Conservation (phyloP, 2,113 vertebrate genomes). For the Eptatretus burgeri region DNA sequence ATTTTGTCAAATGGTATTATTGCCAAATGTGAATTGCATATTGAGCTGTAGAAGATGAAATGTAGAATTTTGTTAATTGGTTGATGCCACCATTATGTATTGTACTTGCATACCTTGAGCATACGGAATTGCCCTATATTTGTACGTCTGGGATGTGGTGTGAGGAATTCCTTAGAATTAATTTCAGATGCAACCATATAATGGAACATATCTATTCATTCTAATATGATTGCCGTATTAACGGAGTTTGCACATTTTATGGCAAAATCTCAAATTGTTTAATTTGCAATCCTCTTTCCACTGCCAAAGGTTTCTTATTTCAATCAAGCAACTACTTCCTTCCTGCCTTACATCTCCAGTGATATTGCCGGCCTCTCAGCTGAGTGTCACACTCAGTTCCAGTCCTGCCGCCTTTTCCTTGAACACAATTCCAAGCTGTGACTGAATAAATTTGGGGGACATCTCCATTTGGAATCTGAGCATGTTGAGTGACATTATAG, state of each 20-base stretch:
- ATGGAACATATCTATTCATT: background rate
- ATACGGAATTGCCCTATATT: background rate
- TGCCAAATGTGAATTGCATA: too few relatives aligned
- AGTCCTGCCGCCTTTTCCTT: conserved; percentile 45
- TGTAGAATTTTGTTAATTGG: too few relatives aligned
- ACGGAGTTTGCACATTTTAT: background rate
- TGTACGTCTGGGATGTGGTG: background rate
- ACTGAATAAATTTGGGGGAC: background rate
- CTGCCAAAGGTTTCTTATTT: conserved; percentile 51
- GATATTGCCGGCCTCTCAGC: conserved; percentile 58
- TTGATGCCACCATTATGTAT: too few relatives aligned
- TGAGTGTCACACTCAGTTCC: conserved; percentile 29
- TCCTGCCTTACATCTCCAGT: conserved; percentile 54
- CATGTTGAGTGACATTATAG: too few relatives aligned
- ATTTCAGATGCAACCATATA: background rate
- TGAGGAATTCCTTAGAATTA: background rate
- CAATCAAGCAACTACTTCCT: conserved; percentile 47
- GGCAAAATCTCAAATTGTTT: background rate
- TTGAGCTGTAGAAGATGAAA: too few relatives aligned
- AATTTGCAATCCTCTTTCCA: background rate
- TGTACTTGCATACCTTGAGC: background rate
- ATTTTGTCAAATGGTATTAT: too few relatives aligned
- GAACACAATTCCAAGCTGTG: conserved; percentile 22
- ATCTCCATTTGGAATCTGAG: too few relatives aligned
- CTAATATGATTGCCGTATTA: background rate